phyloP scores from a whole-genome alignment of 2,888 invertebrate genomes.

The Troglohyphantes excavatus region DNA sequence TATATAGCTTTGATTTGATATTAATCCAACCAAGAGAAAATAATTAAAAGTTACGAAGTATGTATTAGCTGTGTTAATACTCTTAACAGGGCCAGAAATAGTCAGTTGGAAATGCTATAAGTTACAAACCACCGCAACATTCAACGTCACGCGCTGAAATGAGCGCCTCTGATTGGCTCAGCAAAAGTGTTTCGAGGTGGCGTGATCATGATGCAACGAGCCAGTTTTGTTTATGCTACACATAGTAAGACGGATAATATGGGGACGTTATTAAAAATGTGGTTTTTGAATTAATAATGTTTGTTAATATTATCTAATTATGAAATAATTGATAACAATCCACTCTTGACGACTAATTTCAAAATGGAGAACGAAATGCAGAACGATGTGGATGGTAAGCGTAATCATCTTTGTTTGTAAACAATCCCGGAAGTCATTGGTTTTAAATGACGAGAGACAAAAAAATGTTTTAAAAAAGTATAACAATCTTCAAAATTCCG shows the following conservation, averaged over 20 bases:
- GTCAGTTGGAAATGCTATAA: no score
- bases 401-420: background rate
- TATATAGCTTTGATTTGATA: no score
- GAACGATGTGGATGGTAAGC: conserved; percentile 68
- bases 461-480: background rate
- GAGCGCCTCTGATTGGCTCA: background rate
- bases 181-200: background rate
- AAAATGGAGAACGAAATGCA: conserved; percentile 72
- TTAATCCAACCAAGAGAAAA: no score
- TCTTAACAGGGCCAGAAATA: no score
- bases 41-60: no score
- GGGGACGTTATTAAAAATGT: background rate
- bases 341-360: background rate
- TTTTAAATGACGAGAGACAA: no score
- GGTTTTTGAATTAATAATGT: background rate
- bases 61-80: no score
- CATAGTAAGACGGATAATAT: background rate
- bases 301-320: background rate
- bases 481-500: background rate
- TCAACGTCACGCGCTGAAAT: background rate
- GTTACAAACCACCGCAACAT: background rate
- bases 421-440: background rate
- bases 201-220: conserved; percentile 8
- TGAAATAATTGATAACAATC: background rate
- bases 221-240: background rate